phyloP scores from a whole-genome alignment of 2,888 invertebrate genomes.

The Phytoseiulus persimilis region DNA sequence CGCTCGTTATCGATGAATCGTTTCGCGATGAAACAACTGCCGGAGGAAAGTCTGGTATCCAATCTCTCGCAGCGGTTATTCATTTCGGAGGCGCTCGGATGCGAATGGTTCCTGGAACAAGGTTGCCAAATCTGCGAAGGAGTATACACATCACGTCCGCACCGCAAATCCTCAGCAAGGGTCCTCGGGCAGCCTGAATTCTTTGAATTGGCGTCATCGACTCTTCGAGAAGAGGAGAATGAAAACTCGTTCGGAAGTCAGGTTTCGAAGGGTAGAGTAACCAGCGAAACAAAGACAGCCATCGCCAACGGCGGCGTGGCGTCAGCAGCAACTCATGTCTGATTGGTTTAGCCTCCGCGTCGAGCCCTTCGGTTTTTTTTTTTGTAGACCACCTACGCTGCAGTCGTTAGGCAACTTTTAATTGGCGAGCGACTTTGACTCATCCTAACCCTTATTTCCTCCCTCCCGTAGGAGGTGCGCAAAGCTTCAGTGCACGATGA shows the following conservation, averaged over 20 bases:
- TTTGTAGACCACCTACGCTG: background rate
- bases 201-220: background rate
- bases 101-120: background rate
- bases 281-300: background rate
- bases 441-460: background rate
- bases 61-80: no score
- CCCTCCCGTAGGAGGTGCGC: slow-evolving; percentile 14
- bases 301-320: background rate
- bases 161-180: background rate
- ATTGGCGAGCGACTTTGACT: background rate
- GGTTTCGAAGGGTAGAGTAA: background rate
- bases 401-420: background rate
- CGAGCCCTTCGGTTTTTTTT: background rate
- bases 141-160: background rate
- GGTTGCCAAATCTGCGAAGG: background rate
- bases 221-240: background rate
- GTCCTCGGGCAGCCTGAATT: background rate
- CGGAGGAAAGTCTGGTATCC: no score
- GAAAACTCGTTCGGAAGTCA: background rate
- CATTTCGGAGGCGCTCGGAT: no score
- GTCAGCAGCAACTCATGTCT: background rate
- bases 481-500: slow-evolving; percentile 71
- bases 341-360: background rate
- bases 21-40: no score
- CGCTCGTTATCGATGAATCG: no score